phyloP scores from a whole-genome alignment of 2,797 vertebrate genomes.

The Diglossa cyanea region DNA sequence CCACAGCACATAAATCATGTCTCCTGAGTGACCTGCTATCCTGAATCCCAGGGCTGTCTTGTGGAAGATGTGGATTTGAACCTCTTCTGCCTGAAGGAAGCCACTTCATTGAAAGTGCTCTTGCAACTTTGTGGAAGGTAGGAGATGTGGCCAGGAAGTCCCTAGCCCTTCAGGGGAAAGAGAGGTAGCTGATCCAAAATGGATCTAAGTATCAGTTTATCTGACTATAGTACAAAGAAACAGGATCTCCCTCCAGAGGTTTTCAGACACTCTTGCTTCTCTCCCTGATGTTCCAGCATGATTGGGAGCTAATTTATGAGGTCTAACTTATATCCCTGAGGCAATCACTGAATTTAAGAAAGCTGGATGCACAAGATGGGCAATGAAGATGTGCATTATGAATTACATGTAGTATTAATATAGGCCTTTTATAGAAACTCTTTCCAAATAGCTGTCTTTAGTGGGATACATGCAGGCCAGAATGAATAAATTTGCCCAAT shows the following conservation, averaged over 20 bases:
- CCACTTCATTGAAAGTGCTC: not conserved
- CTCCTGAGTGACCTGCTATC: not conserved
- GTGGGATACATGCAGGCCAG: not conserved
- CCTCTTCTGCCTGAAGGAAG: not conserved
- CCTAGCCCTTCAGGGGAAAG: not conserved
- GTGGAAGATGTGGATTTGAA: not conserved
- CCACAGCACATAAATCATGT: not conserved
- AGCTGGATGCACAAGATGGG: not conserved
- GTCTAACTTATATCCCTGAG: not conserved
- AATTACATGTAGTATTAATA: not conserved
- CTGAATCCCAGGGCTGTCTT: not conserved
- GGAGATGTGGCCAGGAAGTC: not conserved
- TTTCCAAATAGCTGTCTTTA: not conserved
- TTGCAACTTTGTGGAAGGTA: not conserved
- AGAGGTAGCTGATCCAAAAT: not conserved
- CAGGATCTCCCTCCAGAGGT: not conserved
- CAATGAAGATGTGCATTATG: not conserved
- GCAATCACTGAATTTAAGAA: not conserved
- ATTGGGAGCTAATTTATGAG: not conserved
- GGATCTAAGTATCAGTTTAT: not conserved
- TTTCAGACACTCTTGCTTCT: not conserved
- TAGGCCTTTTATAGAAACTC: not conserved
- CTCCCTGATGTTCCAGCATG: not conserved
- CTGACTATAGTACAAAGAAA: not conserved
- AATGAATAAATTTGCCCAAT: not conserved